Conservation (phyloP, 2,888 invertebrate species). For the Oscheius myriophilus region DNA sequence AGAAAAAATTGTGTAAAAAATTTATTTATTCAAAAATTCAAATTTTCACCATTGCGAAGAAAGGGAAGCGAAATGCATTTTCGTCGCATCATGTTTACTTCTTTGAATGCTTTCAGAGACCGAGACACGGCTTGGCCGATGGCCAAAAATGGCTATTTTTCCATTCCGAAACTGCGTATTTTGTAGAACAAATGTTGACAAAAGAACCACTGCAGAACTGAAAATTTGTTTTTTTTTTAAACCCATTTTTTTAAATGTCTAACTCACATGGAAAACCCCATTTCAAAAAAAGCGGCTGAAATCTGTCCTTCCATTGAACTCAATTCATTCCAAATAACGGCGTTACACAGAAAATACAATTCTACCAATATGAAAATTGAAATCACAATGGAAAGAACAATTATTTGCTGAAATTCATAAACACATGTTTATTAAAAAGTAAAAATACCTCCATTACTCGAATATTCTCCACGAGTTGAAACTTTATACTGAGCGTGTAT, state of each 20-base stretch:
- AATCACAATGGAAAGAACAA: not conserved
- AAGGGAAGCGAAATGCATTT: slow-evolving; percentile 11
- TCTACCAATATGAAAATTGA: not conserved
- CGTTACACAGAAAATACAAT: not conserved
- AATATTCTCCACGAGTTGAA: slow-evolving; percentile 17
- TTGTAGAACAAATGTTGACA: slow-evolving; percentile 2
- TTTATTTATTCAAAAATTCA: slow-evolving; percentile 15
- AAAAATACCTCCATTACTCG: slow-evolving; percentile 6
- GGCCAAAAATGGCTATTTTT: slow-evolving; percentile 15
- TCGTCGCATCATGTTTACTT: slow-evolving; percentile 6
- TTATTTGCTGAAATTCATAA: slow-evolving; percentile 13
- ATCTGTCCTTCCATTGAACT: slow-evolving; percentile 3
- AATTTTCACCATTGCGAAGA: slow-evolving; percentile 11
- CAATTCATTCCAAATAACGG: slow-evolving; percentile 11
- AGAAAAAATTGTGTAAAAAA: not conserved
- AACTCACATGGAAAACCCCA: slow-evolving; percentile 9
- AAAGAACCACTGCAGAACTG: slow-evolving; percentile 3
- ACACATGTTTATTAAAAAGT: not conserved
- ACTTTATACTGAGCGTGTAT: slow-evolving; percentile 13
- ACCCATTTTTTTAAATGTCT: too few relatives aligned
- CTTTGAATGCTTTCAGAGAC: not conserved
- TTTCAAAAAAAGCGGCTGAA: slow-evolving; percentile 6
- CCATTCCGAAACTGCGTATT: slow-evolving; percentile 15
- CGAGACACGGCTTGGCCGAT: not conserved
- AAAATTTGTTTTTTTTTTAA: not conserved